Evolutionary conservation across 2,113 vertebrate genomes (phyloP), one percentile per base, ranked within the genome.

Genomic region (Bostrychus sinensis): DNA sequence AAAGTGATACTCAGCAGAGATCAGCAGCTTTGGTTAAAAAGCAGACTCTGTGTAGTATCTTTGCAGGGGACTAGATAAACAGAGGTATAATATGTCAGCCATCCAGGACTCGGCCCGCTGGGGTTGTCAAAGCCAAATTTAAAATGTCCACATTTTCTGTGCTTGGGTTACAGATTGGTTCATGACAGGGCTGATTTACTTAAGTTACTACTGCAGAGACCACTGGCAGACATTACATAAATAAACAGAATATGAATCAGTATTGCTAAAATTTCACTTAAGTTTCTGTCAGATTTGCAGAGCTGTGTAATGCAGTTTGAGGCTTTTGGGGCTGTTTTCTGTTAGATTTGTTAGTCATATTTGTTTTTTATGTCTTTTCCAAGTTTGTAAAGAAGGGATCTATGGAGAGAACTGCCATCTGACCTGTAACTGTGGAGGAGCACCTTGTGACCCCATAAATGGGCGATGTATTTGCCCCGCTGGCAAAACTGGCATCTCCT

Each of bases 401-500:
- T 92, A 89, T 4, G 89, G 86, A 10, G 39, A 69, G 42, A 86
- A 56, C 80, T 89, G 87, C 57, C 48, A 14, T 28, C 70, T 87
- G 77, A 88, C 6, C 41, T 93, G 89, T 80, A 71, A 81, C 70
- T 93, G 78, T 28, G 58, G 74, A 54, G 81, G 64, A 72, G 83
- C 68, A 2, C 56, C 72, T 0, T 93, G 93, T 23, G 60, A 92
- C 28, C 51, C 78, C 0, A 17, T 74, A 65, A 90, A 82, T 0
- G 92, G 92, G 32, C 81, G 42, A 23, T 94, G 92, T 26, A 12
- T 87, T 43, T 94, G 91, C 66, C 86, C 91, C 46, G 74, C 82
- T 70, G 91, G 92, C 41, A 93, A 85, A 67, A 91, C 70, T 8
- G 92, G 92, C 7, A 16, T 28, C 20, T 36, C 36, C 0, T 93